Evolutionary conservation across 92 coral and sea anemone genomes (phyloP).

Genomic region (Porites cylindrica): DNA sequence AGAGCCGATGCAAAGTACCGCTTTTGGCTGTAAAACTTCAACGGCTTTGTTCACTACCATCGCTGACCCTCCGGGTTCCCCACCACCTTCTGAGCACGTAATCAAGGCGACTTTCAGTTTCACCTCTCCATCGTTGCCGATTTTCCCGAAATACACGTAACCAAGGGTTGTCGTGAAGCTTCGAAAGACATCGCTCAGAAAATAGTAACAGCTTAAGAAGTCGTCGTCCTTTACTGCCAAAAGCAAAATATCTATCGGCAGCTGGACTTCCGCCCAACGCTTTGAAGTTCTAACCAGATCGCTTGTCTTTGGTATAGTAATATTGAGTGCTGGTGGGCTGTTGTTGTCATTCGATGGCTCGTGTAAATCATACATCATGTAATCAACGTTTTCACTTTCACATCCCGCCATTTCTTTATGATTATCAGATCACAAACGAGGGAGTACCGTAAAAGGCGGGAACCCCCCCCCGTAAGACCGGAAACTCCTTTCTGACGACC

Average conservation of each 20-base stretch:
- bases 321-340: conserved; percentile 13
- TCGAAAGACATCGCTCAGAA: conserved; percentile 15
- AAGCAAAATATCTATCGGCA: conserved; percentile 45
- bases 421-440: background rate
- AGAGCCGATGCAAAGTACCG: conserved; percentile 56
- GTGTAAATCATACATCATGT: background rate
- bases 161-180: conserved; percentile 20
- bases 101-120: conserved; percentile 55
- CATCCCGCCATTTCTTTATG: background rate
- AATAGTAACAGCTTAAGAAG: conserved; percentile 21
- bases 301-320: background rate
- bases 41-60: conserved; percentile 38
- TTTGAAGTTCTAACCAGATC: background rate
- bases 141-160: conserved; percentile 34
- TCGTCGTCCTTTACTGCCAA: conserved; percentile 44
- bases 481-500: too few relatives aligned
- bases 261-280: conserved; percentile 10
- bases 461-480: too few relatives aligned
- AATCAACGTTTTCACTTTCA: background rate
- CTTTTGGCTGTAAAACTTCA: conserved; percentile 46
- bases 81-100: conserved; percentile 37
- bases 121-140: background rate
- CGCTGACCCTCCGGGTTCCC: conserved; percentile 26
- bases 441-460: too few relatives aligned
- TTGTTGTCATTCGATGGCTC: background rate